phyloP scores from a whole-genome alignment of 1,140 invertebrate species.

The Saccostrea echinata region DNA sequence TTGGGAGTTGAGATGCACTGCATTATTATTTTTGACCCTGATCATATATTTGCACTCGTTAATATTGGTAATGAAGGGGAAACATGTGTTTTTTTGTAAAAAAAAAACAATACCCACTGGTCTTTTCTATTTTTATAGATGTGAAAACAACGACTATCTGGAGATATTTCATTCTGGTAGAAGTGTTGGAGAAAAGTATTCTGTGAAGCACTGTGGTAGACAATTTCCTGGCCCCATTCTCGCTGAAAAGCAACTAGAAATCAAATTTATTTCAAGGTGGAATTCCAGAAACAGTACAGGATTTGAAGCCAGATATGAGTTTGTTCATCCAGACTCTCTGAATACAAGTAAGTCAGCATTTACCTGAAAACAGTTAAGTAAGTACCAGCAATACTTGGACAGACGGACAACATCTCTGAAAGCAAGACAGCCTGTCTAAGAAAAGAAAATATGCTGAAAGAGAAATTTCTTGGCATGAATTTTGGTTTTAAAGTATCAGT shows the following conservation, averaged over 20 bases:
- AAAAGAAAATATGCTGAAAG: too few species aligned
- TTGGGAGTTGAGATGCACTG: too few species aligned
- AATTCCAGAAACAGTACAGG: conserved; percentile 57
- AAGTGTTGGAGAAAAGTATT: conserved; percentile 55
- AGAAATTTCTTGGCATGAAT: too few species aligned
- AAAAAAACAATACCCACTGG: neutral
- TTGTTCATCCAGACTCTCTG: conserved; percentile 55
- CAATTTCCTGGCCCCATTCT: conserved; percentile 65
- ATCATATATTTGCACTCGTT: too few species aligned
- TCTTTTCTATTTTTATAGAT: conserved; percentile 56
- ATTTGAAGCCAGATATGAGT: conserved; percentile 70
- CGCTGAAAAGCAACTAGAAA: conserved; percentile 58
- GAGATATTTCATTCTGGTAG: conserved; percentile 63
- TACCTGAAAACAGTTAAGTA: neutral
- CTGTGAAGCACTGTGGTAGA: conserved; percentile 66
- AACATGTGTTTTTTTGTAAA: too few species aligned
- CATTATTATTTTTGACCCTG: too few species aligned
- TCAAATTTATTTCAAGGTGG: conserved; percentile 63
- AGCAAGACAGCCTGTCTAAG: too few species aligned
- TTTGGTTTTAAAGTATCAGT: too few species aligned
- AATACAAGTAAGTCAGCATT: conserved; percentile 57
- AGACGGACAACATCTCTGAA: too few species aligned
- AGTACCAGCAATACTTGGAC: too few species aligned
- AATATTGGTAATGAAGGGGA: too few species aligned
- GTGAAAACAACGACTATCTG: conserved; percentile 65